These are phyloP conservation scores for Aurelia coerulea DNA, from an alignment of 30 jellyfish, hydroid and myxozoan genomes.

Conservation along the genomic window DNA sequence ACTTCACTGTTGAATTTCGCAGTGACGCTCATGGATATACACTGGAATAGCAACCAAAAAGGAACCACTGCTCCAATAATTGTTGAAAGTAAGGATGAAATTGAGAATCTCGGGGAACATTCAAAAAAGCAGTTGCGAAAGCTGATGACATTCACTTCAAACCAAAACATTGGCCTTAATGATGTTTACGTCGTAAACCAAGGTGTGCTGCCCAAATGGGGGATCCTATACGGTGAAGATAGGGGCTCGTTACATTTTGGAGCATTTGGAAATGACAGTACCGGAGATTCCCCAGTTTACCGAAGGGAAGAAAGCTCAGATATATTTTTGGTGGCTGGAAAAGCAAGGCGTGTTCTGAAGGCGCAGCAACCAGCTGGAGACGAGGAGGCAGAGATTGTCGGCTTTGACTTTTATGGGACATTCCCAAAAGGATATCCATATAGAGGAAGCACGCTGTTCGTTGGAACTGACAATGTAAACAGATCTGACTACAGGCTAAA, in stretches of 20 bases:
- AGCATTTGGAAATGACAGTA: slow-evolving; percentile 37
- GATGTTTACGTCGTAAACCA: slow-evolving; percentile 57
- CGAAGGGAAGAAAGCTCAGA: slow-evolving; percentile 66
- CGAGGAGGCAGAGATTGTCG: slow-evolving; percentile 47
- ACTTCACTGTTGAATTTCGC: slow-evolving; percentile 46
- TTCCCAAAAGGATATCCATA: slow-evolving; percentile 65
- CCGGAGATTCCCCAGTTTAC: slow-evolving; percentile 56
- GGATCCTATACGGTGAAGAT: slow-evolving; percentile 48
- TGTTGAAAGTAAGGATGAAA: slow-evolving; percentile 12
- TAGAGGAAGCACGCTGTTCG: slow-evolving; percentile 55
- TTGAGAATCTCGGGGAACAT: slow-evolving; percentile 34
- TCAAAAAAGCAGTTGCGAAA: slow-evolving; percentile 46
- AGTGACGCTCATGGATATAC: slow-evolving; percentile 44
- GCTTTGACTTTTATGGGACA: slow-evolving; percentile 67
- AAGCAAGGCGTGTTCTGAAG: slow-evolving; percentile 45
- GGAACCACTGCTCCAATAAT: neutral
- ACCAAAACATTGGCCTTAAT: slow-evolving; percentile 36
- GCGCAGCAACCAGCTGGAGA: slow-evolving; percentile 50
- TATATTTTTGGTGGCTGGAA: slow-evolving; percentile 52
- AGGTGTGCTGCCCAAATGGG: slow-evolving; percentile 73
- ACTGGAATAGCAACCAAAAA: slow-evolving; percentile 5
- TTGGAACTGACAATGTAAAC: slow-evolving; percentile 44
- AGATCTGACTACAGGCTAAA: slow-evolving; percentile 55
- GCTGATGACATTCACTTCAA: neutral
- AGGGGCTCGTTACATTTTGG: slow-evolving; percentile 60